Evolutionary conservation across 1,140 invertebrate genomes (phyloP).

Genomic region (Pachyrhynchus sulphureomaculatus): DNA sequence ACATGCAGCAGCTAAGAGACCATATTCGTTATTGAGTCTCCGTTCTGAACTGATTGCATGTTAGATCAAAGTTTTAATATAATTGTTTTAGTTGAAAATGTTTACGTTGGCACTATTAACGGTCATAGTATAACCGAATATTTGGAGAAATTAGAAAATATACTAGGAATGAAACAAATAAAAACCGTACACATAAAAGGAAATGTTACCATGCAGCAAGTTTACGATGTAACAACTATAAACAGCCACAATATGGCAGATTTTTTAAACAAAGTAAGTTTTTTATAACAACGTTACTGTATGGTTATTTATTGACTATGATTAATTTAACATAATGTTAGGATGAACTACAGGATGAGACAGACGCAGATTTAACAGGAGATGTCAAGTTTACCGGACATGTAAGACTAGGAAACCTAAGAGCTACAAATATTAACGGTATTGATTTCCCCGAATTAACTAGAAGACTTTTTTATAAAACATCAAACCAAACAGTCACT

Average conservation of each 20-base stretch:
- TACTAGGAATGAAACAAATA: slow-evolving; percentile 20
- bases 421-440: slow-evolving; percentile 34
- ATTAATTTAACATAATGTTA: slow-evolving; percentile 2
- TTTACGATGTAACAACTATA: slow-evolving; percentile 36
- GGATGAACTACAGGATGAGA: neutral
- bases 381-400: slow-evolving; percentile 16
- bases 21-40: neutral
- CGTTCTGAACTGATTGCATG: too few species aligned
- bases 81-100: slow-evolving; percentile 37
- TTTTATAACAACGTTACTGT: neutral
- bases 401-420: slow-evolving; percentile 33
- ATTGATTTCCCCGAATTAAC: slow-evolving; percentile 34
- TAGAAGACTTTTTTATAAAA: slow-evolving; percentile 35
- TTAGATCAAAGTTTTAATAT: too few species aligned
- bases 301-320: neutral
- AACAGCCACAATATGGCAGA: slow-evolving; percentile 35
- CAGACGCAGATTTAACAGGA: neutral
- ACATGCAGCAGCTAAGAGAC: too few species aligned
- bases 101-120: slow-evolving; percentile 34
- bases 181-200: slow-evolving; percentile 35
- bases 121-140: slow-evolving; percentile 34
- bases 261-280: slow-evolving; percentile 34
- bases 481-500: slow-evolving; percentile 37
- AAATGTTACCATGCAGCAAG: slow-evolving; percentile 35
- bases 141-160: slow-evolving; percentile 26